Evolutionary conservation across 2,113 vertebrate species (phyloP).

Genomic region (Antechinus flavipes): DNA sequence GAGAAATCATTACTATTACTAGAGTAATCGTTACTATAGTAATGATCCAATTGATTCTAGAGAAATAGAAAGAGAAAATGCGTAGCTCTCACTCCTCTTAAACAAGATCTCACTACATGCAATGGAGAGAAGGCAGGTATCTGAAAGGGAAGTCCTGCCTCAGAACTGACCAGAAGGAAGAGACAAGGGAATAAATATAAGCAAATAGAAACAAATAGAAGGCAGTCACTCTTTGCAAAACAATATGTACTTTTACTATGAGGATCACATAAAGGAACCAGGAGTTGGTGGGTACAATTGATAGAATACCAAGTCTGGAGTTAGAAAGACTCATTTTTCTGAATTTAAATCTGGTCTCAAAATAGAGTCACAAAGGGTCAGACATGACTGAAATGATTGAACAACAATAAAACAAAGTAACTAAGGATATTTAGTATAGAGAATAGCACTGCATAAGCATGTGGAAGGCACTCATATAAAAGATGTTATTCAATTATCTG

Average conservation of each 20-base stretch:
- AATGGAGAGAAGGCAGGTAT: no score
- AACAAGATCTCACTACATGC: no score
- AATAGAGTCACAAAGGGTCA: background rate
- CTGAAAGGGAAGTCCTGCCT: no score
- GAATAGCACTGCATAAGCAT: background rate
- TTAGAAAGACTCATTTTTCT: background rate
- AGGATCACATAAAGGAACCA: background rate
- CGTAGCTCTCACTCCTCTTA: no score
- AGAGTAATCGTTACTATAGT: no score
- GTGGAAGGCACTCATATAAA: background rate
- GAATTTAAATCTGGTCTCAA: background rate
- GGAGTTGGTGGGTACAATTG: background rate
- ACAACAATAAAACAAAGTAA: background rate
- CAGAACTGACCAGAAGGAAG: no score
- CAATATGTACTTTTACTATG: no score
- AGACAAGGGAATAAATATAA: no score
- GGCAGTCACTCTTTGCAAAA: no score
- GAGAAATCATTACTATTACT: no score
- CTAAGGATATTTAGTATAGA: background rate
- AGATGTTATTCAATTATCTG: background rate
- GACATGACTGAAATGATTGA: background rate
- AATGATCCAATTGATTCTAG: background rate
- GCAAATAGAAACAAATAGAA: no score
- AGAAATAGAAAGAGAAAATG: background rate
- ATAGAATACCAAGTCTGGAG: background rate